Base-by-base conservation (phyloP, 2,797 vertebrate genomes). In the Rhinophrynus dorsalis region DNA sequence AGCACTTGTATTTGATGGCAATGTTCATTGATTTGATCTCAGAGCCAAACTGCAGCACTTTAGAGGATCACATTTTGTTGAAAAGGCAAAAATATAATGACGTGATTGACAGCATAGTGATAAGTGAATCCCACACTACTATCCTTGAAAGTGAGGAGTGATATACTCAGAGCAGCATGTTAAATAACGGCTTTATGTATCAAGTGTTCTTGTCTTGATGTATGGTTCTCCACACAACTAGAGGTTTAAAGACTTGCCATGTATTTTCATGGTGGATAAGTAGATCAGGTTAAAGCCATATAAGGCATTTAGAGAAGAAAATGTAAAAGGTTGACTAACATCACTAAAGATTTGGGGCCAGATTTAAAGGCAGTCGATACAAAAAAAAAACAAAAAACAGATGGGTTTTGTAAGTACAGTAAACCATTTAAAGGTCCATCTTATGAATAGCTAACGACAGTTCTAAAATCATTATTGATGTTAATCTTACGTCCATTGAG, bases 121-220 rank as follows among this genome's bases (percentile, higher is more conserved):
- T 30, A 48, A 67, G 54, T 38, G 54, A 47, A 29, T 68, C 24
- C 10, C 11, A 8, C 8, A 37, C 55, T 38, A 17, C 20, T 47
- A 47, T 38, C 30, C 27, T 45, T 58, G 40, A 42, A 67, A 17
- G 10, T 57, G 52, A 37, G 37, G 20, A 67, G 21, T 57, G 42
- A 68, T 68, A 68, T 38, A 32, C 55, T 50, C 17, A 50, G 55
- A 48, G 44, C 13, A 37, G 24, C 45, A 27, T 48, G 48, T 20
- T 54, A 61, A 66, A 67, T 56, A 67, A 69, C 68, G 52, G 57
- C 57, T 74, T 44, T 37, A 57, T 13, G 40, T 67, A 59, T 70
- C 61, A 45, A 51, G 12, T 68, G 50, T 61, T 67, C 37, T 47
- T 27, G 37, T 9, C 52, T 30, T 75, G 74, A 76, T 74, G 68